Conservation (phyloP, 2,888 invertebrate genomes). For the Drosophila buzzatii region DNA sequence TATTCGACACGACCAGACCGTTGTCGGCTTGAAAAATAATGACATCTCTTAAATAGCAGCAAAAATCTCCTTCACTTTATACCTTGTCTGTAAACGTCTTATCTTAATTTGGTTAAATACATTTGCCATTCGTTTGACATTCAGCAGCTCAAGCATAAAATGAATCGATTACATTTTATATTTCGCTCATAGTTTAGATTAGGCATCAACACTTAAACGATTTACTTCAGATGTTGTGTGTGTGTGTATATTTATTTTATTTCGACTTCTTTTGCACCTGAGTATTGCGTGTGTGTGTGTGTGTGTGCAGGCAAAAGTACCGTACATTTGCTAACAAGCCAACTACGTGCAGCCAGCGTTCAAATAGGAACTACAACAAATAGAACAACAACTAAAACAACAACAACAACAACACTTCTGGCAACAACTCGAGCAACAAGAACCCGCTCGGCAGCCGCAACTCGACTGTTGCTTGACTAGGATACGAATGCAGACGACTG, state of each 20-base stretch:
- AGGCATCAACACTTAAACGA: slow-evolving; percentile 47
- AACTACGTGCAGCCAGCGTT: slow-evolving; percentile 72
- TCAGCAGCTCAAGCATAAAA: slow-evolving; percentile 4
- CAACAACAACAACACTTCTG: slow-evolving; percentile 14
- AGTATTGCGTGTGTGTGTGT: slow-evolving; percentile 6
- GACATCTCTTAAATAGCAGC: not conserved
- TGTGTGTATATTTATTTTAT: slow-evolving; percentile 10
- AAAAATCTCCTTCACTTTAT: not conserved
- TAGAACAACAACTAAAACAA: slow-evolving; percentile 24
- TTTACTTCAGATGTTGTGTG: slow-evolving; percentile 33
- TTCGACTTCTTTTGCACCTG: not conserved
- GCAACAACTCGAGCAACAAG: slow-evolving; percentile 30
- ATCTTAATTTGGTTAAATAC: not conserved
- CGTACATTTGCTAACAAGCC: slow-evolving; percentile 78
- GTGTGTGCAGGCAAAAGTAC: slow-evolving; percentile 59
- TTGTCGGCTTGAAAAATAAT: not conserved
- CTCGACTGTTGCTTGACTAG: slow-evolving; percentile 46
- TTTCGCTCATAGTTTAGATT: slow-evolving; percentile 30
- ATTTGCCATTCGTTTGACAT: not conserved
- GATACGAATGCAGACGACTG: slow-evolving; percentile 26
- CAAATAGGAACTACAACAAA: slow-evolving; percentile 64
- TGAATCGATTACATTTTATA: slow-evolving; percentile 13
- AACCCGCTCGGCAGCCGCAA: slow-evolving; percentile 50
- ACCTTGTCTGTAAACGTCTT: not conserved
- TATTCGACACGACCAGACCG: no score